phyloP scores from a whole-genome alignment of 2,797 vertebrate species.

The Mus caroli region DNA sequence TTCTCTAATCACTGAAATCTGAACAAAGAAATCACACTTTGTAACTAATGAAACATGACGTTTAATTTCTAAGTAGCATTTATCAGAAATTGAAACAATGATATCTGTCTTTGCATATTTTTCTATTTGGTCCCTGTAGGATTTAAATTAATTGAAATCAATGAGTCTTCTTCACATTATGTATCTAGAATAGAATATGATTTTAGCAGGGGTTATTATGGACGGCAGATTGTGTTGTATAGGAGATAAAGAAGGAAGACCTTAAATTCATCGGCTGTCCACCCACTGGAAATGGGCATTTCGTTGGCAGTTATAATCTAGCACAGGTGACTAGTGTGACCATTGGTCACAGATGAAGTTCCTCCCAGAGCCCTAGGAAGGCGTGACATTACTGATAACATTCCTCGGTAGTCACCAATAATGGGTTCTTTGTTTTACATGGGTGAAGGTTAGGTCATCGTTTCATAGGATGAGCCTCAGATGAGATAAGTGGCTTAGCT shows the following conservation, averaged over 20 bases:
- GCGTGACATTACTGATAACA: neutral
- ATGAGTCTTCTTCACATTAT: neutral
- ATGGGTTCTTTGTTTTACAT: neutral
- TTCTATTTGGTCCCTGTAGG: neutral
- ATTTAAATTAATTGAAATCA: neutral
- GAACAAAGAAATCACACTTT: neutral
- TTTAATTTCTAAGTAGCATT: slow-evolving; percentile 5
- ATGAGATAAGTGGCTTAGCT: slow-evolving; percentile 4
- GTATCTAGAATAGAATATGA: neutral
- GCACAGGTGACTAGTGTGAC: neutral
- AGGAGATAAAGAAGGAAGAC: neutral
- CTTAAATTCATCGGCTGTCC: neutral
- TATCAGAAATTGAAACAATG: slow-evolving; percentile 20
- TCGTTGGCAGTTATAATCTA: neutral
- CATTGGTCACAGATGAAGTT: neutral
- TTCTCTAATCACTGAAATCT: neutral
- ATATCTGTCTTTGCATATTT: neutral
- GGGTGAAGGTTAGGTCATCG: neutral
- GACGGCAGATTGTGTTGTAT: neutral
- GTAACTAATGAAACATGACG: neutral
- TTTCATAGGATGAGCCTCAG: neutral
- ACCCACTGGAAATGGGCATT: neutral
- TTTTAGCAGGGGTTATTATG: neutral
- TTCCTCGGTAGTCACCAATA: slow-evolving; percentile 1
- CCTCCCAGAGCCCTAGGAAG: neutral